Base-by-base conservation (phyloP, 2,113 vertebrate genomes). In the Caretta caretta region DNA sequence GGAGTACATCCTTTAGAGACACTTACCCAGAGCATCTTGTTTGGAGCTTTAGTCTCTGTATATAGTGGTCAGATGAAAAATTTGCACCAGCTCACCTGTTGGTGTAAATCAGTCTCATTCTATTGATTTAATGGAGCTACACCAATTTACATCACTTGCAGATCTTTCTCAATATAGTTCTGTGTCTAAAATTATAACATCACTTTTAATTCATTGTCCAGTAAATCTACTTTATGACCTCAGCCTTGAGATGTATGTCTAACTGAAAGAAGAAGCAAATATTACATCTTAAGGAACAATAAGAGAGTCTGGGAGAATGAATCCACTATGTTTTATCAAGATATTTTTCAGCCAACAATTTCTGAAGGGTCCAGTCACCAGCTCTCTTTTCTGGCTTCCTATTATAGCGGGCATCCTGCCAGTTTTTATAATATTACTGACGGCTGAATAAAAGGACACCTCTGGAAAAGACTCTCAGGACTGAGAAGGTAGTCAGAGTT, bases 281-380 rank as follows among this genome's bases (percentile, higher is more conserved):
- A 38, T 87, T 13, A 17, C 46, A 46, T 1, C 35, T n/a, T 8
- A 57, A 75, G 9, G 72, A 79, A 86, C 56, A 42, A 86, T 35
- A 79, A 48, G 4, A 69, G 46, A 0, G 0, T 65, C 46, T 1
- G 24, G 50, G 8, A 69, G 38, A 92, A 86, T 38, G 2, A 84
- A 8, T 90, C 57, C 29, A 46, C 86, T 54, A 48, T 27, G 72
- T 65, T 35, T 82, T 0, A 0, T 31, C 6, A 1, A 7, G 9
- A 5, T 19, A 38, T 57, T 59, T 46, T 48, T 5, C 17, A 75
- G 84, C 62, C 29, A 8, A 42, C n/a, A 19, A 8, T 49, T 86
- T 53, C 65, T 86, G 69, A 35, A 76, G 56, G 20, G 3, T 14
- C 14, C 50, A 62, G 8, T 38, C 51, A 59, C 56, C 56, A 20